Conservation (phyloP, 2,888 invertebrate genomes). For the Eustalomyia histrio region DNA sequence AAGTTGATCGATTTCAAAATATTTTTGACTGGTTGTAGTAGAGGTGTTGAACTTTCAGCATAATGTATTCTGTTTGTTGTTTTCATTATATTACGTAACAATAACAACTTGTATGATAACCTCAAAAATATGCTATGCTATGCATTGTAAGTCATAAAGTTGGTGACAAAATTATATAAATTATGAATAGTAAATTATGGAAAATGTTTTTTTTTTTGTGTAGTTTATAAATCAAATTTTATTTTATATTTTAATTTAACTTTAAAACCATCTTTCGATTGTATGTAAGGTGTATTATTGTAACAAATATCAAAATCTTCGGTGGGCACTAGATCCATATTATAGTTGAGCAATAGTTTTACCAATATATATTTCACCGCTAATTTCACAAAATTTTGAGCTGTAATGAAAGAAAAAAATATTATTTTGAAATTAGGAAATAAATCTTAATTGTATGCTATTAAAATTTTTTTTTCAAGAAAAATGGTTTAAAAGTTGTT, state of each 20-base stretch:
- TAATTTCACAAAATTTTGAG: constrained; percentile 75
- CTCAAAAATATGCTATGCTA: not conserved
- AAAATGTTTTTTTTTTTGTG: not conserved
- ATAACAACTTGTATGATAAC: constrained; percentile 7
- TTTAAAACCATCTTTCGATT: constrained; percentile 58
- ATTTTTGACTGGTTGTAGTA: too few species aligned
- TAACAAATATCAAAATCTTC: constrained; percentile 54
- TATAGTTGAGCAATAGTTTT: constrained; percentile 72
- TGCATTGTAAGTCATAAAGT: not conserved
- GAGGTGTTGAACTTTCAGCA: too few species aligned
- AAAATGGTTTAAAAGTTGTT: too few species aligned
- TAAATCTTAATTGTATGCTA: too few species aligned
- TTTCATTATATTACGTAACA: not conserved
- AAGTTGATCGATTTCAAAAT: too few species aligned
- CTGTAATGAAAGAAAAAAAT: constrained; percentile 65
- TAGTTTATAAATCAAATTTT: constrained; percentile 28
- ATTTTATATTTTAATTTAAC: constrained; percentile 53
- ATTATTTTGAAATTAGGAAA: not conserved
- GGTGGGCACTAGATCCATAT: constrained; percentile 69
- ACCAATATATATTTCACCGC: constrained; percentile 75
- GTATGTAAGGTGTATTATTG: constrained; percentile 50
- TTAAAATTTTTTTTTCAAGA: too few species aligned
- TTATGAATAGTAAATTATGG: not conserved
- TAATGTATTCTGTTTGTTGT: not conserved
- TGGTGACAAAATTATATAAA: not conserved